Conservation (phyloP, 2,888 invertebrate species). For the Clanis bilineata region DNA sequence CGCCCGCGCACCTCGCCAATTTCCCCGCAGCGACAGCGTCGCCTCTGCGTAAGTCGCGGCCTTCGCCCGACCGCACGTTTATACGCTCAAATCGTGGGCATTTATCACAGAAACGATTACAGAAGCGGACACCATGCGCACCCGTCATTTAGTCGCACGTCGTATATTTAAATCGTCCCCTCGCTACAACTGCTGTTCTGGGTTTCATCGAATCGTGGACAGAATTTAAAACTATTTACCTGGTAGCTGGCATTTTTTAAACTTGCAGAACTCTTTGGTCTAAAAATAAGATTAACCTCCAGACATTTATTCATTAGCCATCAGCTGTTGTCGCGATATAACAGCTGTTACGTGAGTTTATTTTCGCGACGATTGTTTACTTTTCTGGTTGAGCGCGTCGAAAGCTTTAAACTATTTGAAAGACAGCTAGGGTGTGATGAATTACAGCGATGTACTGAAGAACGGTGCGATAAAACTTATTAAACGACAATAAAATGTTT, state of each 20-base stretch:
- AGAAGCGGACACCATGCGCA: slow-evolving; percentile 42
- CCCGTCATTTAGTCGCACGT: slow-evolving; percentile 38
- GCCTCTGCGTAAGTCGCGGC: slow-evolving; percentile 60
- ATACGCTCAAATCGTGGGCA: slow-evolving; percentile 49
- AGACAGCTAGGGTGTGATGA: slow-evolving; percentile 22
- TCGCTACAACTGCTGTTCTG: slow-evolving; percentile 20
- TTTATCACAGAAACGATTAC: slow-evolving; percentile 54
- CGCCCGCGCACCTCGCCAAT: slow-evolving; percentile 67
- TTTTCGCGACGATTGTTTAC: slow-evolving; percentile 49
- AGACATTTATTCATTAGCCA: slow-evolving; percentile 28
- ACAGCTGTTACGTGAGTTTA: slow-evolving; percentile 49
- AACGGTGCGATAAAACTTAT: slow-evolving; percentile 45
- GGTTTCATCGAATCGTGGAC: slow-evolving; percentile 26
- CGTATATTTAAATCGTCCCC: slow-evolving; percentile 24
- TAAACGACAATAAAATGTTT: slow-evolving; percentile 48
- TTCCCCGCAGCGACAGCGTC: slow-evolving; percentile 47
- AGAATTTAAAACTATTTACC: slow-evolving; percentile 21
- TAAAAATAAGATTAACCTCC: slow-evolving; percentile 17
- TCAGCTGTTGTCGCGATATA: slow-evolving; percentile 41
- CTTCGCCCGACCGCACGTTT: slow-evolving; percentile 56
- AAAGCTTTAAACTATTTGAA: slow-evolving; percentile 25
- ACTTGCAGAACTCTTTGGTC: slow-evolving; percentile 5
- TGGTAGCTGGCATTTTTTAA: slow-evolving; percentile 17
- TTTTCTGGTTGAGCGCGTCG: slow-evolving; percentile 36
- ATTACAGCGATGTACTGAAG: slow-evolving; percentile 31